Conservation (phyloP, 2,888 invertebrate species). For the Cryptocephalus moraei region DNA sequence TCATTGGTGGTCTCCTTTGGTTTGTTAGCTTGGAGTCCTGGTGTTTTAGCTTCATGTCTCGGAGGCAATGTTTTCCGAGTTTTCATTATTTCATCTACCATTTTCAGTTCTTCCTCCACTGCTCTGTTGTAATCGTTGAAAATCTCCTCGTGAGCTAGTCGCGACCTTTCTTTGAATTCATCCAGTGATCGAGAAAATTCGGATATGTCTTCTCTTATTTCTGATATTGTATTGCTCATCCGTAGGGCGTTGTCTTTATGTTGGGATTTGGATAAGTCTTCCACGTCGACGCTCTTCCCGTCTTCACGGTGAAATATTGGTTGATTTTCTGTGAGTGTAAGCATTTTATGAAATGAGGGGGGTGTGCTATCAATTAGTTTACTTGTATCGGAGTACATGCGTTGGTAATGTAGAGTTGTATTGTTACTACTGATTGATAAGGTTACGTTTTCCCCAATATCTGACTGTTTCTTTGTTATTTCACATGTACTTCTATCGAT, state of each 20-base stretch:
- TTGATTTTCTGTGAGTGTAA: conserved; percentile 20
- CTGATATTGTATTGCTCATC: conserved; percentile 21
- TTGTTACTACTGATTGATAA: not conserved
- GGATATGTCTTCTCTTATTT: conserved; percentile 19
- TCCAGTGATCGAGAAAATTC: conserved; percentile 20
- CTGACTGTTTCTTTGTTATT: too few relatives aligned
- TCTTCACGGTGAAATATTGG: conserved; percentile 16
- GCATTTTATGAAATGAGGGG: conserved; percentile 16
- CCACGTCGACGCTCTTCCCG: conserved; percentile 9
- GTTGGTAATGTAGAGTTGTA: not conserved
- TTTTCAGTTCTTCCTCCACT: conserved; percentile 20
- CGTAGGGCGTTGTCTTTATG: conserved; percentile 12
- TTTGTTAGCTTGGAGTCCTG: not conserved
- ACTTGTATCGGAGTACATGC: not conserved
- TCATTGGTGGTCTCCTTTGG: not conserved
- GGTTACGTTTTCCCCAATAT: not conserved
- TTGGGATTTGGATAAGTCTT: conserved; percentile 5
- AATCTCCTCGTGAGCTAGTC: conserved; percentile 16
- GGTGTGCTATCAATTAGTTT: conserved; percentile 11
- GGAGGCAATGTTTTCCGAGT: conserved; percentile 6
- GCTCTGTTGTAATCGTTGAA: conserved; percentile 26
- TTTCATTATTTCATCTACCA: conserved; percentile 16
- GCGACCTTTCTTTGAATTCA: conserved; percentile 17
- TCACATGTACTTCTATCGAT: too few relatives aligned
- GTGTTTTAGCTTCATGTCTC: conserved; percentile 1